Evolutionary conservation across 2,888 invertebrate genomes (phyloP), one percentile per base, ranked within the genome.

Genomic region (Prosopocoilus inquinatus): DNA sequence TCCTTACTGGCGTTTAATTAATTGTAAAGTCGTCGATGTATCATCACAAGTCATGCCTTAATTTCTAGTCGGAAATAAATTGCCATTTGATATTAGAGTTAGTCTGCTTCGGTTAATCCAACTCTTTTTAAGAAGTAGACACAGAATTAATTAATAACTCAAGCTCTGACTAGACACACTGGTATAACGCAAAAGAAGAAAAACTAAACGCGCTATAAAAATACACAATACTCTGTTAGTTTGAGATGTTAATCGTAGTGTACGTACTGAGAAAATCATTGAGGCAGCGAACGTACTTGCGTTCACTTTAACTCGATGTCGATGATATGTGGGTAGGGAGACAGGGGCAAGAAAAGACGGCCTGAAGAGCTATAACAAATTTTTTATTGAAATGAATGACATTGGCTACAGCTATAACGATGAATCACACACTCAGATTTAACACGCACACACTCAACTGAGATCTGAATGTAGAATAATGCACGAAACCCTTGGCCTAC

Each of bases 401-500:
- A 71, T 72, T 69, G 70, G 69, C 74, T 75, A 75, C 73, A 73
- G 70, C 72, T 75, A 72, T 68, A 73, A 74, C 71, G 70, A 74
- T 59, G 59, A 61, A 60, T 55, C 62, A 56, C 50, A 59, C 62
- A 62, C 56, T 55, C 58, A 57, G 54, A 41, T 38, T 44, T 45
- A 51, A 56, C 58, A 60, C 55, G 55, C 61, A 58, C 63, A 57
- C 60, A 57, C 60, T 58, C 48, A 61, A 62, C 63, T 64, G 64
- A 64, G 64, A 64, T 64, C 64, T 61, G 63, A 63, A 61, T 61
- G 63, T 61, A 72, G 74, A 72, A 71, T 77, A 76, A 77, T 76
- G 76, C 78, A 76, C 77, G 72, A 75, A 75, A 75, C 76, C 76
- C 75, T 75, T 74, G 76, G 75, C 77, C 76, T 78, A 77, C 73